These are phyloP conservation scores for Drepana falcataria DNA, from an alignment of 2,888 invertebrate species.

Conservation along the genomic window DNA sequence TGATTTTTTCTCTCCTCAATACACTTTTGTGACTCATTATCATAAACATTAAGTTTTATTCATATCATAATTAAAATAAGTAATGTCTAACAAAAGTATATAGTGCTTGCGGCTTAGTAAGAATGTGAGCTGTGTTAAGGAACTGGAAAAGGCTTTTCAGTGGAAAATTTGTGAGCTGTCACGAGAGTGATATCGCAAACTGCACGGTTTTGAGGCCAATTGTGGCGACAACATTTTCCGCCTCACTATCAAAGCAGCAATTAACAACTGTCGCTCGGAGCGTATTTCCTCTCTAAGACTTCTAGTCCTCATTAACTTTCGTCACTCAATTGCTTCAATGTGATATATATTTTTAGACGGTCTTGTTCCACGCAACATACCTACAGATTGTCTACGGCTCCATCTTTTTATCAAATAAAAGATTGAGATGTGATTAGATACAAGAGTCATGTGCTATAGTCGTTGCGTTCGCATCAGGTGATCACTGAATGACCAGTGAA, in stretches of 20 bases:
- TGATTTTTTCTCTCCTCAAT: too few species aligned
- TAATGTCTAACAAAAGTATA: too few species aligned
- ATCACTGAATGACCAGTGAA: conserved; percentile 24
- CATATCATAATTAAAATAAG: too few species aligned
- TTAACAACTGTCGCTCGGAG: conserved; percentile 17
- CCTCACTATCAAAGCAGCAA: conserved; percentile 29
- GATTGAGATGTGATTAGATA: conserved; percentile 34
- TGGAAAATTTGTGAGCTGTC: conserved; percentile 35
- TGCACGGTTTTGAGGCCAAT: conserved; percentile 35
- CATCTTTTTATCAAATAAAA: conserved; percentile 24
- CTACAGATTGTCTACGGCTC: conserved; percentile 17
- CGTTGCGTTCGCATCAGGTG: conserved; percentile 49
- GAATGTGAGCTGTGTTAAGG: too few species aligned
- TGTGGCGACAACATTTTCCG: conserved; percentile 15
- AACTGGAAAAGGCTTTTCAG: conserved; percentile 11
- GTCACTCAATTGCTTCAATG: not conserved
- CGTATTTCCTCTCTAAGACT: conserved; percentile 1
- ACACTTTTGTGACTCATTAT: too few species aligned
- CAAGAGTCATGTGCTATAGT: conserved; percentile 42
- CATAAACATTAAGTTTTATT: too few species aligned
- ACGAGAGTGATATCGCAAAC: conserved; percentile 30
- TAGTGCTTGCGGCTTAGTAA: too few species aligned
- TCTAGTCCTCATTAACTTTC: not conserved
- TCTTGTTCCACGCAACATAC: conserved; percentile 4
- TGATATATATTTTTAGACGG: not conserved